phyloP scores from a whole-genome alignment of 2,888 invertebrate species.

The Scaptomyza tumidula region DNA sequence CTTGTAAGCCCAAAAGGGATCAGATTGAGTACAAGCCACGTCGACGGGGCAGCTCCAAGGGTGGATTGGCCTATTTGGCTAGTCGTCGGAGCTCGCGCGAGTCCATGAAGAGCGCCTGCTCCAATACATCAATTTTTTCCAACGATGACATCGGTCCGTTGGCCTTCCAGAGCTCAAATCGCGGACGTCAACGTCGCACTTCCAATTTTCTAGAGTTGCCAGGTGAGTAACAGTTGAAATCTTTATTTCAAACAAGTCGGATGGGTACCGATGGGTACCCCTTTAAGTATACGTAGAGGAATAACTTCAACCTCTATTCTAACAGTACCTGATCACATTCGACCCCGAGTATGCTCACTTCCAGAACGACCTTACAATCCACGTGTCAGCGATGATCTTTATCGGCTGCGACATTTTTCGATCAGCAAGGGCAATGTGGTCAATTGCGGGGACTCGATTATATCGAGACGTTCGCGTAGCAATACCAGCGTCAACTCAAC shows the following conservation, averaged over 20 bases:
- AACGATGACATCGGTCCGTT: constrained; percentile 93
- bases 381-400: constrained; percentile 92
- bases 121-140: constrained; percentile 88
- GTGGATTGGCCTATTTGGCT: constrained; percentile 92
- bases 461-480: constrained; percentile 92
- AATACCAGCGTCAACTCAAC: constrained; percentile 95
- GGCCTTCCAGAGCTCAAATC: constrained; percentile 91
- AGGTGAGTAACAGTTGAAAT: constrained; percentile 85
- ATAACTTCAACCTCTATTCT: constrained; percentile 19
- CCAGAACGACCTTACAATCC: constrained; percentile 95
- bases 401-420: constrained; percentile 93
- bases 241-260: too few relatives aligned
- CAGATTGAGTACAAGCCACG: constrained; percentile 85
- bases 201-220: constrained; percentile 95
- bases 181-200: constrained; percentile 91
- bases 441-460: constrained; percentile 95
- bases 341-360: constrained; percentile 93
- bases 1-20: constrained; percentile 57
- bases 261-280: too few relatives aligned
- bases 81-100: constrained; percentile 93
- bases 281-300: too few relatives aligned
- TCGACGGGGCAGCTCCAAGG: constrained; percentile 87
- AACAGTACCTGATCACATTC: constrained; percentile 92
- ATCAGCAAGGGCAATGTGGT: constrained; percentile 95
- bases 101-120: constrained; percentile 87